Conservation (phyloP, 2,797 vertebrate genomes). For the Sebastes itinus region DNA sequence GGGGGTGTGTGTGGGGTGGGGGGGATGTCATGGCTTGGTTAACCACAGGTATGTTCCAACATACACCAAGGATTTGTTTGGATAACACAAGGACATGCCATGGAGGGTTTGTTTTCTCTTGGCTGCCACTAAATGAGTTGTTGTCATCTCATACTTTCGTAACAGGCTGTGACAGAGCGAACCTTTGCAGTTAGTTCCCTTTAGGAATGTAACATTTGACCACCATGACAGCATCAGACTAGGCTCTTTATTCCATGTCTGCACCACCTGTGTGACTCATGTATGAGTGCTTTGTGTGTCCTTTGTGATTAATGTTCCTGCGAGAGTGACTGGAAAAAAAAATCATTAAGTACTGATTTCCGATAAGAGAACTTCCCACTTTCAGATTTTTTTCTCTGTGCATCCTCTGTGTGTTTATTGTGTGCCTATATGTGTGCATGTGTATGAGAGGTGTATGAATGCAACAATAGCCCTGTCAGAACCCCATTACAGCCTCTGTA, state of each 20-base stretch:
- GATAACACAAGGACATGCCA: constrained; percentile 49
- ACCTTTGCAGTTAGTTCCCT: constrained; percentile 4
- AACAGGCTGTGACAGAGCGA: constrained; percentile 44
- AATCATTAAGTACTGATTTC: neutral
- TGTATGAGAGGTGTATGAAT: neutral
- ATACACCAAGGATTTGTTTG: constrained; percentile 66
- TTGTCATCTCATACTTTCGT: constrained; percentile 56
- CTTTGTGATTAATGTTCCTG: neutral
- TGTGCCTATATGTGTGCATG: neutral
- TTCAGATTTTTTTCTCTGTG: neutral
- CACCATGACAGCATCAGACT: constrained; percentile 39
- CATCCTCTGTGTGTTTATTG: neutral
- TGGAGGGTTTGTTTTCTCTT: constrained; percentile 64
- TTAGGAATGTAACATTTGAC: constrained; percentile 49
- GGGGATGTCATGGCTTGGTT: constrained; percentile 66
- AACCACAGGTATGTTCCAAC: constrained; percentile 75
- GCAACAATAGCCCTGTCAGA: constrained; percentile 17
- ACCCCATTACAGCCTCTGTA: constrained; percentile 26
- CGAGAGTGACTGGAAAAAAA: neutral
- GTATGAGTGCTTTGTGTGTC: constrained; percentile 1
- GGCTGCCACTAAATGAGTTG: constrained; percentile 58
- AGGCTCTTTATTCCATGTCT: constrained; percentile 9
- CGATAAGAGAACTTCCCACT: neutral
- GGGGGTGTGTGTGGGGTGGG: neutral
- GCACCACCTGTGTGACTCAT: constrained; percentile 16